Percentiles rank a stretch among this genome's conserved stretches.
Evolutionary conservation across 2,888 invertebrate species (phyloP).

Genomic region (Plagodis pulveraria): DNA sequence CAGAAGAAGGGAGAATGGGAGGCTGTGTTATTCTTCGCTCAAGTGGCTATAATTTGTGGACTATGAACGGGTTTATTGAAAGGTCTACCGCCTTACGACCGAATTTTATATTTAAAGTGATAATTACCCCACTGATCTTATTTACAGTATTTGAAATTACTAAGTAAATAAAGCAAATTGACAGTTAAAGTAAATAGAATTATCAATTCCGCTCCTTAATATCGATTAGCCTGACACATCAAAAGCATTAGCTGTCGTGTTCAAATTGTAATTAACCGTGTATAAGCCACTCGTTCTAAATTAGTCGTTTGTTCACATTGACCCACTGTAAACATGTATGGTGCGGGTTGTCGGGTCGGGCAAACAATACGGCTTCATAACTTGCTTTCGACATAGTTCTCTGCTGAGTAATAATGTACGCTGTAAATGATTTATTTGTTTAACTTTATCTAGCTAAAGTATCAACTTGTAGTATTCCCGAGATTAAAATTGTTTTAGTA

Average conservation of each 20-base stretch:
- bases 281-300: slow-evolving; percentile 25
- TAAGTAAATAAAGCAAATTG: background rate
- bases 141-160: no score
- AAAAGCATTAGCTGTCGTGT: slow-evolving; percentile 17
- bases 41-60: no score
- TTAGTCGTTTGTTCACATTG: slow-evolving; percentile 28
- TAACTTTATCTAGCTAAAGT: background rate
- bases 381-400: slow-evolving; percentile 24
- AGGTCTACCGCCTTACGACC: no score
- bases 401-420: slow-evolving; percentile 9
- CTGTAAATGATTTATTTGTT: slow-evolving; percentile 4
- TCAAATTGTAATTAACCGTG: slow-evolving; percentile 14
- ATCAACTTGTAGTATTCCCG: background rate
- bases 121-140: no score
- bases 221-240: slow-evolving; percentile 11
- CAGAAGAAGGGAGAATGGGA: no score
- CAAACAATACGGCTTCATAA: slow-evolving; percentile 25
- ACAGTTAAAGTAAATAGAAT: no score
- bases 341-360: slow-evolving; percentile 21
- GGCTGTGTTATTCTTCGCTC: no score
- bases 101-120: no score
- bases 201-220: background rate
- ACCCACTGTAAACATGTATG: slow-evolving; percentile 24
- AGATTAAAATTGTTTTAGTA: background rate
- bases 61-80: no score